These are phyloP conservation scores for Talpa occidentalis DNA, from an alignment of 2,113 vertebrate genomes.

Conservation along the genomic window DNA sequence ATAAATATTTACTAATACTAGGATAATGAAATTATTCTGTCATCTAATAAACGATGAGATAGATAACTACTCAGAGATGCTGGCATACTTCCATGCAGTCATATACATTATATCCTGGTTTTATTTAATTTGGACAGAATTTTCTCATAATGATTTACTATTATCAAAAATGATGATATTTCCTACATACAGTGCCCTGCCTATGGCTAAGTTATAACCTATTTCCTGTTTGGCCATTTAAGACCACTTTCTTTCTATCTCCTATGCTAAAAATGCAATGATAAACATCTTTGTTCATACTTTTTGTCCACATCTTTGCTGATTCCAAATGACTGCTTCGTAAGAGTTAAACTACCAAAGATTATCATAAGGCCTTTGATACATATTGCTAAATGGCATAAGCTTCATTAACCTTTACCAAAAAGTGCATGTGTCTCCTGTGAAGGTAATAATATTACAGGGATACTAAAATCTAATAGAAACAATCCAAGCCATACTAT, in stretches of 20 bases:
- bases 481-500: neutral
- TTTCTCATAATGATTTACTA: neutral
- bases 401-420: conserved; percentile 24
- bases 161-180: neutral
- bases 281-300: neutral
- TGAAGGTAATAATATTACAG: neutral
- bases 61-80: neutral
- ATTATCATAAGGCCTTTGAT: neutral
- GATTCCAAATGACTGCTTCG: neutral
- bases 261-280: neutral
- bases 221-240: neutral
- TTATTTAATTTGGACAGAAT: neutral
- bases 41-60: neutral
- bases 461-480: neutral
- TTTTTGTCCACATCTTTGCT: neutral
- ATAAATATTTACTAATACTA: neutral
- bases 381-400: neutral
- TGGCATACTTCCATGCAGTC: too few relatives aligned
- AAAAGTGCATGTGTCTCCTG: neutral
- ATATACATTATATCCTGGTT: neutral
- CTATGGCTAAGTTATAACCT: neutral
- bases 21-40: neutral
- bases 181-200: neutral
- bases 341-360: neutral
- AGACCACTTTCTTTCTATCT: neutral